These are phyloP conservation scores for Maconellicoccus hirsutus DNA, from an alignment of 1,140 invertebrate species.

Conservation along the genomic window DNA sequence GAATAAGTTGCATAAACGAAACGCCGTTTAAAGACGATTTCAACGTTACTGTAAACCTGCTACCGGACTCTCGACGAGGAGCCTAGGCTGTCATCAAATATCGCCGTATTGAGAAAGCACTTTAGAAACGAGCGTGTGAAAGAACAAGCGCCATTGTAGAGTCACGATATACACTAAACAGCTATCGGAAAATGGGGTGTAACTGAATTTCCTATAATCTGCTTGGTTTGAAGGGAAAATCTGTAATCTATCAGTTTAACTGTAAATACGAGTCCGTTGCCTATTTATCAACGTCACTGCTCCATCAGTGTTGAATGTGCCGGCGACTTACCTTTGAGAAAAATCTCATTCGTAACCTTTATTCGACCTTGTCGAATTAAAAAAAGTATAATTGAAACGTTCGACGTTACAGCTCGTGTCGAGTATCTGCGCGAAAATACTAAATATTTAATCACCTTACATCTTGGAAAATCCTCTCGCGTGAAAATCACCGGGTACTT, in stretches of 20 bases:
- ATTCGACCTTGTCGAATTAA: too few relatives aligned
- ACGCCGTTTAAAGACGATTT: not conserved
- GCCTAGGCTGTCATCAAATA: not conserved
- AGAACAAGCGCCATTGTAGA: too few relatives aligned
- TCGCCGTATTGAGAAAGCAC: not conserved
- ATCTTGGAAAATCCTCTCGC: too few relatives aligned
- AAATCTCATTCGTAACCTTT: too few relatives aligned
- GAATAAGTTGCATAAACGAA: not conserved
- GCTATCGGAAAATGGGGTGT: not conserved
- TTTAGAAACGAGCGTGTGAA: not conserved
- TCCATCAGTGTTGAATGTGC: not conserved
- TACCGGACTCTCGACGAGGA: not conserved
- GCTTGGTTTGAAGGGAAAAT: not conserved
- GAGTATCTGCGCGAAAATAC: too few relatives aligned
- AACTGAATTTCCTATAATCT: not conserved
- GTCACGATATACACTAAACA: not conserved
- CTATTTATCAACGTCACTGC: not conserved
- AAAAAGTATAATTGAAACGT: too few relatives aligned
- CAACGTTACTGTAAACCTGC: not conserved
- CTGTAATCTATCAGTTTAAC: slow-evolving; percentile 4
- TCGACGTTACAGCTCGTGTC: too few relatives aligned
- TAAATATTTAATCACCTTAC: too few relatives aligned
- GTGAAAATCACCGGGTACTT: too few relatives aligned
- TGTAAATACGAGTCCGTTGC: not conserved
- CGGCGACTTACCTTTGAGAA: too few relatives aligned